Evolutionary conservation across 1,140 invertebrate genomes (phyloP).

Genomic region (Formica selysi): DNA sequence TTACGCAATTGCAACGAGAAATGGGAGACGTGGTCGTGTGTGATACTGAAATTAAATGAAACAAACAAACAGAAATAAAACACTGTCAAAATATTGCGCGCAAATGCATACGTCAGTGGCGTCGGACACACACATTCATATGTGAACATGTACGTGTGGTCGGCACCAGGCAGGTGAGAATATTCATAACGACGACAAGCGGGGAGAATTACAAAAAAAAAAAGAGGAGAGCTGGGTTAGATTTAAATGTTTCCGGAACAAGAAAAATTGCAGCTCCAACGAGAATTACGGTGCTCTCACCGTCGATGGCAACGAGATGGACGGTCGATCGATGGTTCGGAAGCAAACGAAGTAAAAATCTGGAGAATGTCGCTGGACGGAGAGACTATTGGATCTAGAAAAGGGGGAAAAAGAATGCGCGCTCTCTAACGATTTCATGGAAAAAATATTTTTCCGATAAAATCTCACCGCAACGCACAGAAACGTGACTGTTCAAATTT

Average conservation of each 20-base stretch:
- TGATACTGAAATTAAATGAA: constrained; percentile 27
- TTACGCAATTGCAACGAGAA: constrained; percentile 11
- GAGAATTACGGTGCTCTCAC: constrained; percentile 65
- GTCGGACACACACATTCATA: constrained; percentile 13
- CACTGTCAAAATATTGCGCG: constrained; percentile 32
- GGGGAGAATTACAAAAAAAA: constrained; percentile 48
- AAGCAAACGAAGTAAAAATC: constrained; percentile 61
- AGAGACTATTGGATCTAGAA: constrained; percentile 37
- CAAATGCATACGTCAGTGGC: constrained; percentile 20
- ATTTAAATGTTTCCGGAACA: constrained; percentile 77
- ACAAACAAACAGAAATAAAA: neutral
- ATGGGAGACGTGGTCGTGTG: neutral
- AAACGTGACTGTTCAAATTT: constrained; percentile 38
- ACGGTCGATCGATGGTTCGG: constrained; percentile 55
- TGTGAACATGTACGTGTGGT: constrained; percentile 24
- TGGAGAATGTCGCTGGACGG: constrained; percentile 36
- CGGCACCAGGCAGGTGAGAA: constrained; percentile 69
- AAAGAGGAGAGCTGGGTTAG: constrained; percentile 25
- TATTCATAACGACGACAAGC: constrained; percentile 67
- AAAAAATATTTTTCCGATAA: constrained; percentile 15
- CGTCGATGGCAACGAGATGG: constrained; percentile 16
- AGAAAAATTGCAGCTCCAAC: constrained; percentile 69
- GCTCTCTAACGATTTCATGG: constrained; percentile 49
- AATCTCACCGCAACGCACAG: constrained; percentile 24
- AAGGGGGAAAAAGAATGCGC: neutral